Base-by-base conservation (phyloP, 2,113 vertebrate genomes). In the Euleptes europaea region DNA sequence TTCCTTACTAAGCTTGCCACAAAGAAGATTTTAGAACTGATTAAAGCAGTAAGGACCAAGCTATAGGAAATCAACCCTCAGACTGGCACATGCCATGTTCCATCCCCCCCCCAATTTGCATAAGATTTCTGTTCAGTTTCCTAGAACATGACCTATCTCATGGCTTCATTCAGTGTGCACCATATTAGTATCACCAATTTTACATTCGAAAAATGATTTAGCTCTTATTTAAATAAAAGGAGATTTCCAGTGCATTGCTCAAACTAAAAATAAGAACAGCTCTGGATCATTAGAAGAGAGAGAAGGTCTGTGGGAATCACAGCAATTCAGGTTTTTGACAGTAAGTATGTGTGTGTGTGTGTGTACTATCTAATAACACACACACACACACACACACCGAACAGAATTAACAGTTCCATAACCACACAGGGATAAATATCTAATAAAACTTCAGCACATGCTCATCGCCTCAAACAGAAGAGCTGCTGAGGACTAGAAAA, bases 21-120 rank as follows among this genome's bases (percentile, higher is more conserved):
- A 86, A 88, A 90, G 73, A 88, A 77, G 70, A 92, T 78, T 89
- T 82, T 80, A 86, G 88, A 91, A 71, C n/a, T 82, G 54, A 91
- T 85, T 85, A 92, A 92, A 84, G 47, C 85, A 44, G 35, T 49
- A 88, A 87, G 82, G 31, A 80, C 67, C 57, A 47, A 44, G 75
- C 51, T 86, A 76, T 13, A 84, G 77, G 44, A 26, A 87, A 90
- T 42, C 5, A 21, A 47, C 49, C 12, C 82, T 51, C 70, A 78
- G 91, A 82, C 38, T 80, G 35, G 88, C 35, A 33, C 2, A 23
- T 63, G 40, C 4, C 71, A 84, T 13, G 1, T 40, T n/a, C n/a
- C n/a, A n/a, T n/a, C 81, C 79, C 44, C 11, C 78, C 84, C 63
- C 9, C 69, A 80, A 88, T 92, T 80, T 88, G 40, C 47, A 73